Evolutionary conservation across 2,113 vertebrate genomes (phyloP), one percentile per base, ranked within the genome.

Genomic region (Butorides virescens): DNA sequence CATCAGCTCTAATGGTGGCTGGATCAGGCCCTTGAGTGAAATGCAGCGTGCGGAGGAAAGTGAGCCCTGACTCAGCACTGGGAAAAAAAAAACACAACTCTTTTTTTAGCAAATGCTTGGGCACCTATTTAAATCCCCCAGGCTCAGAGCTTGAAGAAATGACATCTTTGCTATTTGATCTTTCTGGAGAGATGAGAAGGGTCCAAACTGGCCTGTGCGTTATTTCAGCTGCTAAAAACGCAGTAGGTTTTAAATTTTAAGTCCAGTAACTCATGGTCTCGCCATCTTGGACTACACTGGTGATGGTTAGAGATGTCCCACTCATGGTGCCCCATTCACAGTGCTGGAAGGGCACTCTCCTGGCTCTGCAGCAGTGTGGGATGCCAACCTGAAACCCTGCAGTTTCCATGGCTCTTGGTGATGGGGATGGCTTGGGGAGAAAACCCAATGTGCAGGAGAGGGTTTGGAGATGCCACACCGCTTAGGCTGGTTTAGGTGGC

Each of bases 21-120:
- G 91, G 80, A 89, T 86, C 75, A 74, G 88, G 73, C 90, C 92
- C 52, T 15, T 1, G 17, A 37, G 86, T 2, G 76, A 77, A 74
- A 39, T 3, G 44, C 37, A 7, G 76, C 2, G 0, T 10, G 66
- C 0, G 11, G 52, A 59, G 56, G 42, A 52, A 61, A 65, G 58
- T 1, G 59, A 86, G 62, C 26, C 61, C 84, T 97, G 96, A 97
- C 93, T 96, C 97, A 97, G 96, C 95, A 91, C 9, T 37, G 47
- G 3, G 26, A 15, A 44, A 44, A 3, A 30, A 26, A 55, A 32
- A 56, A 52, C 37, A 2, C 3, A 7, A 15, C 16, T 19, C 18
- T 26, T 82, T 70, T 50, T 29, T 13, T 8, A 67, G 79, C 30
- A 83, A 66, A 19, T 0, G 0, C n/a, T 72, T 22, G 27, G 39